These are phyloP conservation scores for Halichoeres trimaculatus DNA, from an alignment of 2,113 vertebrate genomes.

Conservation along the genomic window DNA sequence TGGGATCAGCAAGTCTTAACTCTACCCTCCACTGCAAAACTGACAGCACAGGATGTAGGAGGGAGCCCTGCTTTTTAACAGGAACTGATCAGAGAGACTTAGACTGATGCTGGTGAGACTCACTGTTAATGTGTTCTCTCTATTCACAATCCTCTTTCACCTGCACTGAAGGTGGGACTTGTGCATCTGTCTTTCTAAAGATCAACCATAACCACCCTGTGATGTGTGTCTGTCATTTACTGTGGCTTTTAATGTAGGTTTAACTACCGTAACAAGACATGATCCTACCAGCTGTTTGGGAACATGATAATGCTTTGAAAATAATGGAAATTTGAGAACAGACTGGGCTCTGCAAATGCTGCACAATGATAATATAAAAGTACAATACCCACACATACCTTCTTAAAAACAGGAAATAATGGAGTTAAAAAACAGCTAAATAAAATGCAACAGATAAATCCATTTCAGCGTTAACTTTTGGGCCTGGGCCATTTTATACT, in stretches of 20 bases:
- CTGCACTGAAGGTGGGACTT: conserved; percentile 25
- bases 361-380: too few relatives aligned
- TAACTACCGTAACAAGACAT: not conserved
- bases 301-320: not conserved
- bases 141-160: conserved; percentile 21
- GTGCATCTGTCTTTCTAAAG: conserved; percentile 11
- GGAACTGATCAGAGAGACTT: conserved; percentile 23
- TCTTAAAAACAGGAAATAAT: too few relatives aligned
- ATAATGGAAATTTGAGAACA: not conserved
- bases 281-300: not conserved
- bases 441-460: too few relatives aligned
- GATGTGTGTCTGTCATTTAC: conserved; percentile 19
- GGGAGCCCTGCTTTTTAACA: conserved; percentile 26
- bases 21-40: conserved; percentile 31
- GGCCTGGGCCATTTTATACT: not conserved
- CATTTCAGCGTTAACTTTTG: too few relatives aligned
- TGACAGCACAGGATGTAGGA: conserved; percentile 8
- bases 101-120: conserved; percentile 28
- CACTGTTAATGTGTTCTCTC: conserved; percentile 22
- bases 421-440: too few relatives aligned
- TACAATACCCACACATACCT: too few relatives aligned
- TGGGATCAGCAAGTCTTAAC: conserved; percentile 38
- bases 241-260: not conserved
- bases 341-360: not conserved
- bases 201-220: conserved; percentile 14